Conservation (phyloP, 2,888 invertebrate genomes). For the Choreutis nemorana region DNA sequence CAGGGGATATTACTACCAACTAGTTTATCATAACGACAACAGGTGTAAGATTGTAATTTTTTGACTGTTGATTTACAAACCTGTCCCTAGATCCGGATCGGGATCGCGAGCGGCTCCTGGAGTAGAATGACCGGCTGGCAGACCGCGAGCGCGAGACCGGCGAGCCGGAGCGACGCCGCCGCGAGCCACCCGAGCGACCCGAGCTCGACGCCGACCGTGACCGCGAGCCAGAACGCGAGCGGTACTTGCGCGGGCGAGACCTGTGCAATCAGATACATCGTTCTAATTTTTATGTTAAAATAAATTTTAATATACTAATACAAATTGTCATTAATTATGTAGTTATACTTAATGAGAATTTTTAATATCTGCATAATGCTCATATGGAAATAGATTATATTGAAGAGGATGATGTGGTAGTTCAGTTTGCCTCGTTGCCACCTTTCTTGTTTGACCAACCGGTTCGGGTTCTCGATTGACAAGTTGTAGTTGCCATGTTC, state of each 20-base stretch:
- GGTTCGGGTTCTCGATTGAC: too few relatives aligned
- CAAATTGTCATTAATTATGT: too few relatives aligned
- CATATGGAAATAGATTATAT: too few relatives aligned
- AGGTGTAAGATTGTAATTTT: constrained; percentile 3
- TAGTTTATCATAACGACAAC: constrained; percentile 11
- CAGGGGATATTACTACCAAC: too few relatives aligned
- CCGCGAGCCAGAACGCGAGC: constrained; percentile 70
- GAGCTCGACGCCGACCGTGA: constrained; percentile 60
- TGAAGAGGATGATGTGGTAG: too few relatives aligned
- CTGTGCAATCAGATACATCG: constrained; percentile 21
- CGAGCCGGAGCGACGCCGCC: constrained; percentile 52
- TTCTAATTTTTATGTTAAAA: too few relatives aligned
- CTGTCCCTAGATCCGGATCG: constrained; percentile 65
- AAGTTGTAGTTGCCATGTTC: too few relatives aligned
- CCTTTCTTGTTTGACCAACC: too few relatives aligned
- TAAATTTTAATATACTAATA: too few relatives aligned
- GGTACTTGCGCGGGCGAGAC: constrained; percentile 72
- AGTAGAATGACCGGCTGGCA: constrained; percentile 64
- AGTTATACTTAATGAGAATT: too few relatives aligned
- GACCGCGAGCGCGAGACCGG: constrained; percentile 68
- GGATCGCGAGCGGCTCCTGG: constrained; percentile 65
- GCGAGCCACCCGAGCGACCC: constrained; percentile 44
- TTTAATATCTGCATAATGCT: too few relatives aligned
- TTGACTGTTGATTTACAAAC: constrained; percentile 19
- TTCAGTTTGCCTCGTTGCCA: too few relatives aligned